Evolutionary conservation across 2,888 invertebrate genomes (phyloP), one percentile per base, ranked within the genome.

Genomic region (Andrena chrysosceles): DNA sequence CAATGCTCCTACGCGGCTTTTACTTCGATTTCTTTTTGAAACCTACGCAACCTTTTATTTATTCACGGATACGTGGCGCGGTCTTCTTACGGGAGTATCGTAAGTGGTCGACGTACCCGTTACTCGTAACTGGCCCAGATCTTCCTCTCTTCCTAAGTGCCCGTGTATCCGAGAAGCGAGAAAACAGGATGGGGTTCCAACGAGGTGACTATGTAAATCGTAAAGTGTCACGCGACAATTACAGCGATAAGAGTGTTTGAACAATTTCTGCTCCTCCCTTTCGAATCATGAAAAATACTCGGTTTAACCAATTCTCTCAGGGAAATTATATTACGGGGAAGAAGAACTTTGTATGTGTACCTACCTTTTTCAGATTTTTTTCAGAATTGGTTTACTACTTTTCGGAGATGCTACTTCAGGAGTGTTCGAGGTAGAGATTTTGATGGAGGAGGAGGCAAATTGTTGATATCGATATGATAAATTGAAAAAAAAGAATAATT

Each of bases 51-150:
- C 59, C 42, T 56, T 77, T 76, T 68, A 72, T 77, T 76, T 68
- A 72, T 31, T 42, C 54, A 76, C 71, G 23, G 48, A 49, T 66
- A 42, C 56, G 48, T 6, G 31, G 10, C 63, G 56, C 64, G 20
- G 48, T 49, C 80, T 60, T 42, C 68, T 64, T 59, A 75, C 31
- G 49, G 56, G 63, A 54, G 60, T 63, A 75, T 71, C 60, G 42
- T 77, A 77, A 72, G 70, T 74, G 81, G 78, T 70, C 70, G 66
- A 23, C 20, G 68, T 84, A 70, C 72, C 87, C 89, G 87, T 88
- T 88, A 87, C 35, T 81, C 71, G 77, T 76, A 87, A 87, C 87
- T 87, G 87, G 83, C 75, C 64, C 76, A 71, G 68, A 77, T 77
- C 66, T 64, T 81, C 75, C 56, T 69, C 48, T 63, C 76, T 69